Evolutionary conservation across 2,797 vertebrate species (phyloP).

Genomic region (Toxotes lorentzi): DNA sequence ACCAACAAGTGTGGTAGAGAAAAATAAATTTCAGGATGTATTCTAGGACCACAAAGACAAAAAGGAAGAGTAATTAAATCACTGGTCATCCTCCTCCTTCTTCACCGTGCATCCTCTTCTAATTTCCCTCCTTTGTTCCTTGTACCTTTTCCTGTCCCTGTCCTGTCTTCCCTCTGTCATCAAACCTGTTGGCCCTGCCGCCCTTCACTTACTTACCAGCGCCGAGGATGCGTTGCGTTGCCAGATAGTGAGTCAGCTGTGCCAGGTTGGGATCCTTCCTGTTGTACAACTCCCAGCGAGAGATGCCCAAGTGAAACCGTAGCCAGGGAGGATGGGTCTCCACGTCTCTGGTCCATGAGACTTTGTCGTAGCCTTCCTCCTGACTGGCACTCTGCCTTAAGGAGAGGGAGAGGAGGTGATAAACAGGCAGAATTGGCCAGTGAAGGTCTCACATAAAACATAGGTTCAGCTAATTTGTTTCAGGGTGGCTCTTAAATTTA

Average conservation of each 20-base stretch:
- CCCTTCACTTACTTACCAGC: conserved; percentile 75
- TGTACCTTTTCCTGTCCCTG: neutral
- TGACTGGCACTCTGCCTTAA: conserved; percentile 79
- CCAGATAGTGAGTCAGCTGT: conserved; percentile 81
- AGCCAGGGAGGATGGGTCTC: conserved; percentile 88
- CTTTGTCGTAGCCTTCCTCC: conserved; percentile 77
- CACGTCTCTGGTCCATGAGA: conserved; percentile 72
- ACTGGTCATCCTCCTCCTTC: neutral
- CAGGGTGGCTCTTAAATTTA: neutral
- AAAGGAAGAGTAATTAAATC: neutral
- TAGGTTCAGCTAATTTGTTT: neutral
- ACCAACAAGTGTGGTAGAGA: too few species aligned
- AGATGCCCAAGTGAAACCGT: conserved; percentile 88
- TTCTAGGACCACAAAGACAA: conserved; percentile 18
- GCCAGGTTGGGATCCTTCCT: conserved; percentile 81
- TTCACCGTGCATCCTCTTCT: neutral
- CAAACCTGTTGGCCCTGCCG: conserved; percentile 1
- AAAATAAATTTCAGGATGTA: neutral
- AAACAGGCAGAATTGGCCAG: neutral
- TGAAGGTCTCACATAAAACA: neutral
- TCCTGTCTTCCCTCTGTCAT: neutral
- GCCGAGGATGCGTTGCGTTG: conserved; percentile 80
- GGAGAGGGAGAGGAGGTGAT: neutral
- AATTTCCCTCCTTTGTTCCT: neutral
- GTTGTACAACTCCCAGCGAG: conserved; percentile 87